Conservation (phyloP, 2,888 invertebrate species). For the Tachystola acroxantha region DNA sequence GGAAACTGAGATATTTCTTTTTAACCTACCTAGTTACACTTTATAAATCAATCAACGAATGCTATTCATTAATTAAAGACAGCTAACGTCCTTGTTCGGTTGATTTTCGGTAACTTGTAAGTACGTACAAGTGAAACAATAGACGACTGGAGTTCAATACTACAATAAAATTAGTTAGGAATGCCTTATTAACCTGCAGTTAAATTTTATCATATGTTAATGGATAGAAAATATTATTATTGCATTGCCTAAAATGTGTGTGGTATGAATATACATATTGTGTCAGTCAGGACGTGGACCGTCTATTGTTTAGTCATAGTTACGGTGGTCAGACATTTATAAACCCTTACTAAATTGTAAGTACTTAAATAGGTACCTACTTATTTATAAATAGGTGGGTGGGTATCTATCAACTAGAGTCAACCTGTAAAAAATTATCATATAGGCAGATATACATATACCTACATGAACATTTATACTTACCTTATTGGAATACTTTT, state of each 20-base stretch:
- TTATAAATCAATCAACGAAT: conserved; percentile 19
- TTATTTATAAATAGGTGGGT: no score
- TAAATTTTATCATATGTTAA: conserved; percentile 29
- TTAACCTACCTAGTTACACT: background rate
- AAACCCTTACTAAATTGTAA: no score
- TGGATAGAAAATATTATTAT: conserved; percentile 20
- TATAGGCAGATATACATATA: no score
- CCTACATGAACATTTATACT: no score
- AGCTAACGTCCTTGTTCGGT: conserved; percentile 31
- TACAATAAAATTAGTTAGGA: conserved; percentile 21
- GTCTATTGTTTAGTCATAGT: background rate
- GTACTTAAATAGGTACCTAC: no score
- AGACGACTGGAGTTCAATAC: conserved; percentile 25
- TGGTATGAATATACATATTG: conserved; percentile 5
- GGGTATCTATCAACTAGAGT: no score
- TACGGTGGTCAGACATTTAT: no score
- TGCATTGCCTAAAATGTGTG: conserved; percentile 8
- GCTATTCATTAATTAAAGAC: conserved; percentile 27
- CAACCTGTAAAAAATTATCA: no score
- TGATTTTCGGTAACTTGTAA: conserved; percentile 10
- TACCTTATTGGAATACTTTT: no score
- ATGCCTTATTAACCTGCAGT: conserved; percentile 24
- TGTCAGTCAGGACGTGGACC: conserved; percentile 9
- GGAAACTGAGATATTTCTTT: no score
- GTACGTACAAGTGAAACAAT: conserved; percentile 31